Evolutionary conservation across 2,113 vertebrate genomes (phyloP), one percentile per base, ranked within the genome.

Genomic region (Hemicordylus capensis): DNA sequence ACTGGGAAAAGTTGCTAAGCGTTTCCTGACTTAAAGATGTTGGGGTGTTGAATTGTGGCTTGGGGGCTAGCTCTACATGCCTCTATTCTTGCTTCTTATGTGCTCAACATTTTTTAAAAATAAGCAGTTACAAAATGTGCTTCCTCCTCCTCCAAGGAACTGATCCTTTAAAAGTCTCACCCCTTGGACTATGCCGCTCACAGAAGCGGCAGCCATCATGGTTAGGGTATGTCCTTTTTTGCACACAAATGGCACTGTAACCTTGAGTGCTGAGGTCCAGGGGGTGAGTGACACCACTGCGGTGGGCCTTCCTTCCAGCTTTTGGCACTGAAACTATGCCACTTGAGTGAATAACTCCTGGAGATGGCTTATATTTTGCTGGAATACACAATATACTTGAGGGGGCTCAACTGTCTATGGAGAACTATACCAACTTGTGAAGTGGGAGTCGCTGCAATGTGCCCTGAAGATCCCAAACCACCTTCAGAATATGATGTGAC

Each of bases 341-440:
- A n/a, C n/a, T 12, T 51, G 48, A 51, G 48, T 51, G 48, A 51
- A 51, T 12, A 51, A 6, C 6, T 51, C 48, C 48, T n/a, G n/a
- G n/a, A n/a, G 26, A 63, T 28, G 59, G 10, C 8, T 31, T 74
- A 46, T 51, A 80, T 20, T 72, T 2, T n/a, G n/a, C 0, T 37
- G 19, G 31, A 66, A 66, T 24, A 66, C 24, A 26, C 11, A 66
- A 66, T 66, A n/a, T 9, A 67, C 10, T 80, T 20, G 77, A 20
- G 31, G 14, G 2, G 2, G 63, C 64, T 24, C 61, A 28, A 0
- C 1, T 4, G 44, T 73, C 72, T 5, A 0, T 0, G 3, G 42
- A 67, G 80, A 78, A 46, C 67, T 24, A 58, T 3, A 72, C 37
- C 69, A 72, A 26, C 22, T 26, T 72, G 22, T 42, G 42, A 28